Base-by-base conservation (phyloP, 2,113 vertebrate species). In the Sceloporus undulatus region DNA sequence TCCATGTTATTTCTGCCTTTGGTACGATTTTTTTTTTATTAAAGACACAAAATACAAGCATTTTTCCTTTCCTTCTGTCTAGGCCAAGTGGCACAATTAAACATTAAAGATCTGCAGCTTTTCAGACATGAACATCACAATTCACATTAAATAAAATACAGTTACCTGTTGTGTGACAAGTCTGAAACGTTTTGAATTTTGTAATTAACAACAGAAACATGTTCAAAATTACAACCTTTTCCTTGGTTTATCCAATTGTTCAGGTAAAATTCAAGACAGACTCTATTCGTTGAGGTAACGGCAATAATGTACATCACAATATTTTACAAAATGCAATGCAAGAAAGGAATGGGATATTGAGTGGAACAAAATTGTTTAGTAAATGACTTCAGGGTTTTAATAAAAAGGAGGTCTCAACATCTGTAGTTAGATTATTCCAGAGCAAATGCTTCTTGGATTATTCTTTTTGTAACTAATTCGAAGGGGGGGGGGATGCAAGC, bases 381-480 rank as follows among this genome's bases (percentile, higher is more conserved):
- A 62, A 52, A 78, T 54, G 8, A 19, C 7, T 62, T 80, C 18
- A 59, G 42, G 78, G 59, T 19, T 80, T 23, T 34, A 34, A 59
- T 14, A 40, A 48, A 38, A 11, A 25, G 25, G n/a, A 59, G 38
- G 56, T 1, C 27, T 27, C 29, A 80, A 62, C 38, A 8, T 38
- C 62, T 80, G 59, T 29, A 62, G n/a, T 80, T 14, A 10, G 2
- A 16, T 62, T 62, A 62, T 8, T 80, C 14, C 18, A 34, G 42
- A 23, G 56, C n/a, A 80, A 34, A 78, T 29, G 19, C 38, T 62
- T 62, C 62, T 11, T 21, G 48, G 42, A 79, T 54, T 13, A 21
- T 66, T 40, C 34, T 78, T 52, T 14, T 77, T 90, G 84, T 89
- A 76, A 76, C 86, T 89, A 91, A 79, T 89, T 79, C 68, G 48